A percentile compares a stretch with the other conserved stretches of the same genome.
These are phyloP conservation scores for Himalopsyche tibetana DNA, from an alignment of 2,888 invertebrate species.

Conservation along the genomic window DNA sequence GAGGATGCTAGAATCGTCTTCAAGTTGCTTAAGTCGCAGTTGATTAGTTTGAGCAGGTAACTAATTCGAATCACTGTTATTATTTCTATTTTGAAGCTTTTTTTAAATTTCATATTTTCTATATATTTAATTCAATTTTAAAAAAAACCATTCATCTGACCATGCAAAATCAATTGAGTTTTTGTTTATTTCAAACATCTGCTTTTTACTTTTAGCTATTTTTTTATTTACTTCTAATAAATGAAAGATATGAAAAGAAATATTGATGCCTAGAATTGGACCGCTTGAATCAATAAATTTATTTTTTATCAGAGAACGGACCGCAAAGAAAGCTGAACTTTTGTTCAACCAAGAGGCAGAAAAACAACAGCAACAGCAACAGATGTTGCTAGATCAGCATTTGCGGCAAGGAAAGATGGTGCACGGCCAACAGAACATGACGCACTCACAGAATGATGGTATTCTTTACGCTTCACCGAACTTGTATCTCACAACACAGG, in stretches of 20 bases:
- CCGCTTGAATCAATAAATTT: background rate
- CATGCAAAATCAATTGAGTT: no score
- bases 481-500: background rate
- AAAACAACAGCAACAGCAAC: conserved; percentile 74
- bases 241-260: no score
- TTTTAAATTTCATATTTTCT: no score
- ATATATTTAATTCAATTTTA: no score
- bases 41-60: conserved; percentile 82
- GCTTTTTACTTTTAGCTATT: no score
- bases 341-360: conserved; percentile 78
- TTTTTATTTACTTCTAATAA: no score
- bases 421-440: conserved; percentile 71
- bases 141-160: no score
- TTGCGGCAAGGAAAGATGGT: conserved; percentile 76
- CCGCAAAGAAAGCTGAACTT: conserved; percentile 79
- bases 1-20: conserved; percentile 95
- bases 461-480: conserved; percentile 54
- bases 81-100: no score
- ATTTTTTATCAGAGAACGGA: conserved; percentile 74
- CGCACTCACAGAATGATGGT: conserved; percentile 49
- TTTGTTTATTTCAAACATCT: no score
- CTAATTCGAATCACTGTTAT: background rate
- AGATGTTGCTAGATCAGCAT: conserved; percentile 72
- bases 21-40: conserved; percentile 93
- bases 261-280: no score